Evolutionary conservation across 35 echinoderm and acorn worm genomes (phyloP), one percentile per base, ranked within the genome.

Genomic region (Antedon bifida): DNA sequence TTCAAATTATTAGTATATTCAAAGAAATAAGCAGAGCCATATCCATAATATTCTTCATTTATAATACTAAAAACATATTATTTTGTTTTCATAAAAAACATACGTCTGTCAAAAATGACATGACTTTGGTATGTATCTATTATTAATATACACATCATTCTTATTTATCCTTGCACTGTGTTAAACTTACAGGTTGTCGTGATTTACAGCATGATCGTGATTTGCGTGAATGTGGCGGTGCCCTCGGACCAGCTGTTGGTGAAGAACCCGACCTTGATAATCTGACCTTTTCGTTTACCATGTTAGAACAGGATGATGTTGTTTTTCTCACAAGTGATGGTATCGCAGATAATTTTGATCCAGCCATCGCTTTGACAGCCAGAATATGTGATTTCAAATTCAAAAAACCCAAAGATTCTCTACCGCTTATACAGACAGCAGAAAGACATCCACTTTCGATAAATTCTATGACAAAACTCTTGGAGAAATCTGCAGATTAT

Each of bases 271-370:
- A 89, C 75, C 45, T 89, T 19, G 76, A 73, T 17, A 89, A 89
- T 64, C 36, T 89, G 74, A 89, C 87, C 19, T 89, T 77, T 29
- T 89, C 87, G 13, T 46, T 83, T 29, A 82, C 87, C 8, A 77
- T 83, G 14, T 73, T 77, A 5, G 81, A 89, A 78, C 36, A 76
- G 26, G 87, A 81, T 19, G 87, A 89, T 34, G 39, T 89, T 32
- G 87, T 89, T 0, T 84, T 83, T 21, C 39, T 89, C 11, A 79
- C 87, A 14, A 83, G 73, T 29, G 87, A 89, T 51, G 87, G 87
- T 0, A 46, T 89, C 13, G 78, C 87, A 14, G 87, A 89, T 77
- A 89, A 89, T 32, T 89, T 89, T 78, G 87, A 89, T 55, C 87
- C 87, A 34, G 87, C 83, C 11, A 76, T 89, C 13, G 87, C 87